Conservation (phyloP, 2,113 vertebrate species). For the Melanerpes aurifrons region DNA sequence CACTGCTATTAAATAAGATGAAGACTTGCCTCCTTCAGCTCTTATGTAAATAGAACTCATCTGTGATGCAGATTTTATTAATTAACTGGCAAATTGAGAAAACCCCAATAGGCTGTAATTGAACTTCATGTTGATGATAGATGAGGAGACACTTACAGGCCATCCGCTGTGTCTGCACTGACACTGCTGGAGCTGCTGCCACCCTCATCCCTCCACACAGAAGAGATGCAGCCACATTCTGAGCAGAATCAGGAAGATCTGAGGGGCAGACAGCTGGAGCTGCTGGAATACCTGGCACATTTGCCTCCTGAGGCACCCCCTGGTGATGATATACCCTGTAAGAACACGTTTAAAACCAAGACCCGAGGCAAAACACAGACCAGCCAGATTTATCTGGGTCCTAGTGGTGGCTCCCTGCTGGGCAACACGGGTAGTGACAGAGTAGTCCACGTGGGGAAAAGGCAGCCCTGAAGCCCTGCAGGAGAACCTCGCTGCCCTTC, state of each 20-base stretch:
- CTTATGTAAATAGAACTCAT: slow-evolving; percentile 75
- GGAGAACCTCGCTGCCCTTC: not conserved
- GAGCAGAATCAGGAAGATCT: not conserved
- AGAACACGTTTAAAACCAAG: not conserved
- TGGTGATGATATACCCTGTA: not conserved
- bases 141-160: slow-evolving; percentile 60
- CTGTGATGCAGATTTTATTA: slow-evolving; percentile 73
- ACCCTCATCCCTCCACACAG: not conserved
- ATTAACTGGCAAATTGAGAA: slow-evolving; percentile 73
- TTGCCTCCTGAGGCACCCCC: not conserved
- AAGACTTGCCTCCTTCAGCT: slow-evolving; percentile 68
- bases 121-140: slow-evolving; percentile 55
- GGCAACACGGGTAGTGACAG: not conserved
- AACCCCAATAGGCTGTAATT: slow-evolving; percentile 67
- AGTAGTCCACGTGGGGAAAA: not conserved
- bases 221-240: not conserved
- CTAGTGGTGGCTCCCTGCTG: not conserved
- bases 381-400: not conserved
- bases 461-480: not conserved
- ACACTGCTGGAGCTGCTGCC: not conserved
- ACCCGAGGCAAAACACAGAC: not conserved
- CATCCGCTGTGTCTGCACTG: slow-evolving; percentile 20
- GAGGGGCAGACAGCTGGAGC: not conserved
- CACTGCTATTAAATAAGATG: slow-evolving; percentile 50
- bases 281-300: not conserved